Conservation (phyloP, 2,797 vertebrate genomes). For the Syndactyla subalaris region DNA sequence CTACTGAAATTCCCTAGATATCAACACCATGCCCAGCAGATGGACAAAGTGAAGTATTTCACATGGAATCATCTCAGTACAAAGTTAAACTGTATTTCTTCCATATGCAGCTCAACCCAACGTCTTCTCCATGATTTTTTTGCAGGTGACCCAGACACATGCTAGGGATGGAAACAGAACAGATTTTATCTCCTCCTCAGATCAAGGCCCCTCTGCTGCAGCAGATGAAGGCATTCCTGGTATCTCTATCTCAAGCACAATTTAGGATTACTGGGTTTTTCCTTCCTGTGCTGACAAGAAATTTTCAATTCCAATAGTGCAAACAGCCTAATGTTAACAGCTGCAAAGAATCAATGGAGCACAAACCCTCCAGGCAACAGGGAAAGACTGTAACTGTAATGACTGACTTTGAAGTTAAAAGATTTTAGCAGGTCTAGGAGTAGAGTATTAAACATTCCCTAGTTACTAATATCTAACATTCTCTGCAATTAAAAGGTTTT, state of each 20-base stretch:
- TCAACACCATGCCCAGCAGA: neutral
- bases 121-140: rapidly evolving
- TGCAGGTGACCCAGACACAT: neutral
- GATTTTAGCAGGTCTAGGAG: neutral
- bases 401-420: neutral
- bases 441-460: neutral
- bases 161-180: neutral
- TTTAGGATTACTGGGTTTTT: rapidly evolving
- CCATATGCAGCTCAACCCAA: neutral
- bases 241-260: neutral
- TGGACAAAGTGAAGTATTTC: neutral
- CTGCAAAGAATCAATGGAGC: neutral
- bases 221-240: neutral
- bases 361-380: neutral
- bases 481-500: neutral
- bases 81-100: neutral
- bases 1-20: neutral
- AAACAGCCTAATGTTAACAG: neutral
- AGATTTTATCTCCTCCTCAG: neutral
- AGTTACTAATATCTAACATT: neutral
- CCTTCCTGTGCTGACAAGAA: neutral
- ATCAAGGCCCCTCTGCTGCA: neutral
- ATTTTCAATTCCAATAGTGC: neutral
- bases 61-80: neutral
- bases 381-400: neutral